phyloP scores from a whole-genome alignment of 2,113 vertebrate species.

The Erpornis zantholeuca region DNA sequence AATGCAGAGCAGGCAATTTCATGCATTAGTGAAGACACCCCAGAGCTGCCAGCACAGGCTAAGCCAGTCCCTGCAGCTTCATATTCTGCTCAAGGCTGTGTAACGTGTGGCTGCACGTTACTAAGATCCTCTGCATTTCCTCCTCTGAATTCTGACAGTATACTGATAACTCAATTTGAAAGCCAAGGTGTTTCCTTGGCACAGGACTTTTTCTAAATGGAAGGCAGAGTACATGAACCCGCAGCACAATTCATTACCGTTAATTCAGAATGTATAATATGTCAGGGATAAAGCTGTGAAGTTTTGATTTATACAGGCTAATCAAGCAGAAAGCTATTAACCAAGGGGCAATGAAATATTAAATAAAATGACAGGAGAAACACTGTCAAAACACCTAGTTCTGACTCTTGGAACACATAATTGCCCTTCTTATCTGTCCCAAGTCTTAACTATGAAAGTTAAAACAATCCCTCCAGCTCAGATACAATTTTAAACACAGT shows the following conservation, averaged over 20 bases:
- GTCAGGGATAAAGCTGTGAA: not conserved
- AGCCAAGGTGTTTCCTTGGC: constrained; percentile 11
- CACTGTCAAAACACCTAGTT: constrained; percentile 5
- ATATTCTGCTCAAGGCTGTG: not conserved
- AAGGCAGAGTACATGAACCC: constrained; percentile 1
- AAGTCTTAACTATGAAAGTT: not conserved
- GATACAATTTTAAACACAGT: not conserved
- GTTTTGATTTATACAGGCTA: constrained; percentile 35
- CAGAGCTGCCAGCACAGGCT: not conserved
- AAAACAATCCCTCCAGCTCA: not conserved
- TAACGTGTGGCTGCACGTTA: not conserved
- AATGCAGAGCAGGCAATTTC: not conserved
- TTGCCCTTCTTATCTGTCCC: not conserved
- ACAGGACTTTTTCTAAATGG: not conserved
- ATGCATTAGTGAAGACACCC: not conserved
- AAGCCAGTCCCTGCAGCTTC: not conserved
- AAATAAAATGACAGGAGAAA: constrained; percentile 36
- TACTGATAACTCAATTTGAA: constrained; percentile 36
- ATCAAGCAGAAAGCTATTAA: constrained; percentile 57
- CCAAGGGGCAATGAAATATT: not conserved
- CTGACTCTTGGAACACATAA: not conserved
- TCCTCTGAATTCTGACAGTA: not conserved
- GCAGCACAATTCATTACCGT: not conserved
- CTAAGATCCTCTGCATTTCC: not conserved
- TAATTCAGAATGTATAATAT: not conserved